A percentile compares a stretch with the other conserved stretches of the same genome.
Conservation (phyloP, 2,888 invertebrate species). For the Craniophora ligustri region DNA sequence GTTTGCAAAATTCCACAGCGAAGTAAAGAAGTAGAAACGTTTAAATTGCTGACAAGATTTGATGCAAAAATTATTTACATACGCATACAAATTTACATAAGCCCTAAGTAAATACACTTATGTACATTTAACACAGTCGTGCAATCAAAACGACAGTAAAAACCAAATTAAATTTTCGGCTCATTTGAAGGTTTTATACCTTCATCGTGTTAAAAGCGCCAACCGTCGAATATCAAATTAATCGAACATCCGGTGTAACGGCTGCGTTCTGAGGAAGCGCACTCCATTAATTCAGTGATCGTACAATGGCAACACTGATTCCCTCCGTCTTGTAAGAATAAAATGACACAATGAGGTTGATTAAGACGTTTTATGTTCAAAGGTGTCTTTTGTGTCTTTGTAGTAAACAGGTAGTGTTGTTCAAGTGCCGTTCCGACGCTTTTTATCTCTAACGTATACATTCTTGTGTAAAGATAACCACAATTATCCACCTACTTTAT, state of each 20-base stretch:
- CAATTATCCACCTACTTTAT: conserved; percentile 27
- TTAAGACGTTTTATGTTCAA: conserved; percentile 37
- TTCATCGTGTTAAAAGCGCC: conserved; percentile 52
- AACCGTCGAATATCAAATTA: conserved; percentile 71
- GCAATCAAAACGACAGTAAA: neutral
- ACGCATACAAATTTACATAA: no score
- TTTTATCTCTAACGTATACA: conserved; percentile 51
- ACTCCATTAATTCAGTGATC: conserved; percentile 74
- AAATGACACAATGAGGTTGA: conserved; percentile 46
- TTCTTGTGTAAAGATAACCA: conserved; percentile 52
- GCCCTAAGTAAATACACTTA: conserved; percentile 1
- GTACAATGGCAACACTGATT: conserved; percentile 60
- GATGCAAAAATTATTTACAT: conserved; percentile 18
- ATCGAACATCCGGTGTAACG: conserved; percentile 70
- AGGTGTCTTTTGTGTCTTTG: conserved; percentile 31
- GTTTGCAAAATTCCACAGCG: conserved; percentile 40
- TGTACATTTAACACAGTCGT: neutral
- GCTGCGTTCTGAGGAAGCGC: conserved; percentile 69
- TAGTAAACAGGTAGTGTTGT: conserved; percentile 50
- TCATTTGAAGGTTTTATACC: conserved; percentile 37
- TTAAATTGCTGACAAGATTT: conserved; percentile 17
- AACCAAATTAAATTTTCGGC: conserved; percentile 8
- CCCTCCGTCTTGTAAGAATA: conserved; percentile 35
- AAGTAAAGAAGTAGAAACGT: conserved; percentile 34
- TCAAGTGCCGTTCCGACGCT: conserved; percentile 35